Percentiles rank a stretch among this genome's conserved stretches.
phyloP scores from a whole-genome alignment of 53 echinoderm and acorn worm species.

The Temnopleurus reevesii region DNA sequence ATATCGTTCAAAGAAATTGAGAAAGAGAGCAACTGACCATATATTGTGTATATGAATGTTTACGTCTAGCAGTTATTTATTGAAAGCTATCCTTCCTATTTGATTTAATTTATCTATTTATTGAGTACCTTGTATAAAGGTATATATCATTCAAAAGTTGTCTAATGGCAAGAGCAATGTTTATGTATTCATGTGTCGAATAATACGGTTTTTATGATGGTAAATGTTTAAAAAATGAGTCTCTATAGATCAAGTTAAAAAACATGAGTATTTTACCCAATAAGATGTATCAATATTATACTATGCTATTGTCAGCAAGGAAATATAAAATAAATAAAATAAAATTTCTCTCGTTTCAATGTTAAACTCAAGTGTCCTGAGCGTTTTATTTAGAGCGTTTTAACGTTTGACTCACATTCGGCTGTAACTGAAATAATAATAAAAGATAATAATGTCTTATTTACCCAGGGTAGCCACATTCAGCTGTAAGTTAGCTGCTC shows the following conservation, averaged over 20 bases:
- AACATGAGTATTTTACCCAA: conserved; percentile 29
- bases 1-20: neutral
- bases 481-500: too few relatives aligned
- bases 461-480: too few relatives aligned
- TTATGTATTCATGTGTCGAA: conserved; percentile 13
- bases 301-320: conserved; percentile 16
- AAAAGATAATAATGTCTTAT: too few relatives aligned
- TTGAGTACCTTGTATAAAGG: neutral
- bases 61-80: conserved; percentile 29
- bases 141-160: neutral
- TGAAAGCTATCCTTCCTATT: neutral
- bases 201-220: neutral
- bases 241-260: neutral
- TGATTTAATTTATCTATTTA: conserved; percentile 31
- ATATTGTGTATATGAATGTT: conserved; percentile 34
- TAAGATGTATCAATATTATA: conserved; percentile 16
- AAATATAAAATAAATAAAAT: neutral
- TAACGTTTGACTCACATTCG: too few relatives aligned
- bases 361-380: neutral
- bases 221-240: neutral
- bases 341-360: conserved; percentile 25
- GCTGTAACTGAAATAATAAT: too few relatives aligned
- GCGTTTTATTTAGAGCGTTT: neutral
- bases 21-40: neutral
- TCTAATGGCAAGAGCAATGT: neutral